Conservation (phyloP, 2,797 vertebrate species). For the Pangasius mekongensis region DNA sequence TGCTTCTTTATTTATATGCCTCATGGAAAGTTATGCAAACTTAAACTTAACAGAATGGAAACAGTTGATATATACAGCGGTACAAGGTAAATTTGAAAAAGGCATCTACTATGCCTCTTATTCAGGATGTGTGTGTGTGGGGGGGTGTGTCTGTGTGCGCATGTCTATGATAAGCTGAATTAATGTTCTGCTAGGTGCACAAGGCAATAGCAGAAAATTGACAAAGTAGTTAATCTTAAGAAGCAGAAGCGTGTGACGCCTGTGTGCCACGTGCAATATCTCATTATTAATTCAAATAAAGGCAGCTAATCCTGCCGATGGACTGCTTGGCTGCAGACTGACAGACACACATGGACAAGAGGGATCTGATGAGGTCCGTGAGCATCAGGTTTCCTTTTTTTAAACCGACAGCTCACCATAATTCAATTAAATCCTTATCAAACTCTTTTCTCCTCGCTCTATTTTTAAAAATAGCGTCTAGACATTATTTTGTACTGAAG, state of each 20-base stretch:
- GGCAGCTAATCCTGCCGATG: slow-evolving; percentile 41
- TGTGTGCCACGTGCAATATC: slow-evolving; percentile 43
- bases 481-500: slow-evolving; percentile 16
- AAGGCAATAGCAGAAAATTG: slow-evolving; percentile 43
- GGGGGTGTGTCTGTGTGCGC: not conserved
- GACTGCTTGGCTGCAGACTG: slow-evolving; percentile 23
- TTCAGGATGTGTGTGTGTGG: not conserved
- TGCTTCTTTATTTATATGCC: not conserved
- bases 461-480: not conserved
- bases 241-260: slow-evolving; percentile 36
- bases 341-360: slow-evolving; percentile 32
- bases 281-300: slow-evolving; percentile 52
- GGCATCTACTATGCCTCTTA: slow-evolving; percentile 21
- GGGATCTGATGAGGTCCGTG: slow-evolving; percentile 31
- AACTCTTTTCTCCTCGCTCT: not conserved
- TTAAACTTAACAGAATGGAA: not conserved
- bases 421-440: slow-evolving; percentile 37
- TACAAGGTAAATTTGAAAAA: slow-evolving; percentile 5
- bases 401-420: not conserved
- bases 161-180: slow-evolving; percentile 38
- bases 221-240: slow-evolving; percentile 46
- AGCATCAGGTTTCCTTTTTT: slow-evolving; percentile 33
- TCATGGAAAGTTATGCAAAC: not conserved
- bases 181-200: slow-evolving; percentile 46
- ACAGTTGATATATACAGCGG: not conserved